phyloP scores from a whole-genome alignment of 2,797 vertebrate species.

The Periparus ater region DNA sequence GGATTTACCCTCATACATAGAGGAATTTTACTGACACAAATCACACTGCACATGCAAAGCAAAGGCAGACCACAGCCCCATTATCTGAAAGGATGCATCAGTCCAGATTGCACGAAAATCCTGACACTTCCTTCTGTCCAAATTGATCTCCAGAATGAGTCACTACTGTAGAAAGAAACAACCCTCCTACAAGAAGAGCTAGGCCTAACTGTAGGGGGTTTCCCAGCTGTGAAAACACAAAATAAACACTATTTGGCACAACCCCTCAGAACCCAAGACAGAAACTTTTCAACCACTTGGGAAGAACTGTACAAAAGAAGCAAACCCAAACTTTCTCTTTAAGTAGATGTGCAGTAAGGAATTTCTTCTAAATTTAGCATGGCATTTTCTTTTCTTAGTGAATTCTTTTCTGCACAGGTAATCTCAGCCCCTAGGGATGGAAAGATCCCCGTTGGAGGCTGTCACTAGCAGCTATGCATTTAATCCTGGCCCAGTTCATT shows the following conservation, averaged over 20 bases:
- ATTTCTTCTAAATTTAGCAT: slow-evolving; percentile 8
- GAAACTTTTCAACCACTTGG: not conserved
- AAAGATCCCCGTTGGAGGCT: not conserved
- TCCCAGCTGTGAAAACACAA: slow-evolving; percentile 54
- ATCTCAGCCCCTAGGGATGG: slow-evolving; percentile 14
- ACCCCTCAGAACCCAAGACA: not conserved
- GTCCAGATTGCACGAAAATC: not conserved
- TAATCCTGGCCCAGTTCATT: not conserved
- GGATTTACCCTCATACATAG: not conserved
- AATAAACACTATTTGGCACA: slow-evolving; percentile 19
- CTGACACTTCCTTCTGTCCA: not conserved
- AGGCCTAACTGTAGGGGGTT: slow-evolving; percentile 1
- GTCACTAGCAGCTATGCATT: not conserved
- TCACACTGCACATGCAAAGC: not conserved
- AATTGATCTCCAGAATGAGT: slow-evolving; percentile 26
- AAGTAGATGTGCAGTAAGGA: not conserved
- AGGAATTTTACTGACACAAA: not conserved
- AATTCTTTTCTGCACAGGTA: slow-evolving; percentile 64
- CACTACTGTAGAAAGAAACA: slow-evolving; percentile 22
- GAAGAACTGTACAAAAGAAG: not conserved
- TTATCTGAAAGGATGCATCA: not conserved
- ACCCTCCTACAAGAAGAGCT: slow-evolving; percentile 8
- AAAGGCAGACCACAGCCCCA: not conserved
- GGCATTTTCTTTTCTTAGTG: slow-evolving; percentile 8
- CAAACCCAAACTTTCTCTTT: not conserved